Evolutionary conservation across 1,140 invertebrate species (phyloP), one percentile per base, ranked within the genome.

Genomic region (Dendrolimus punctatus): DNA sequence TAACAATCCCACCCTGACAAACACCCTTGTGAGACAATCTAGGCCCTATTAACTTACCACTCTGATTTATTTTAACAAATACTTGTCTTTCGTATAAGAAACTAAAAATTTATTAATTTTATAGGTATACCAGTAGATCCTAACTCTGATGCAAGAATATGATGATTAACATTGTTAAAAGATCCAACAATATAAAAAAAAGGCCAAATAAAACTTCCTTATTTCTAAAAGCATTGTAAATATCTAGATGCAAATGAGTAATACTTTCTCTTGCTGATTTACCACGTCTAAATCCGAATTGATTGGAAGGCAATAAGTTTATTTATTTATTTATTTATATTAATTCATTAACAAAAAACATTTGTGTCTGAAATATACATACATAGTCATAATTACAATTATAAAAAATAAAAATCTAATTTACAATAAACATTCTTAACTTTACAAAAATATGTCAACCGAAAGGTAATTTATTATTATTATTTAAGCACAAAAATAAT

Each of bases 1-100:
- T 53, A 6, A 63, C 46, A 37, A 63, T 59, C 4, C 61, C 53
- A 10, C 57, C 61, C 49, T 59, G 65, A 64, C 56, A 54, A 5
- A 58, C 46, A n/a, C 61, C 64, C 51, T 43, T 57, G 45, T 39
- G 49, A n/a, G 63, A 62, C 5, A 48, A 23, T 46, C 46, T 23
- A n/a, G 61, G 57, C 8, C 61, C 61, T 41, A 45, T 42, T 5
- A 59, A 7, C 4, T 6, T n/a, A 43, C 57, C 53, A 51, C 49
- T 36, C 43, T 23, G 23, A 23, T 23, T 23, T 23, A 23, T 23
- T 63, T 58, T 58, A 39, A 58, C 53, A 53, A 43, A 62, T 6
- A 58, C 57, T 45, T 55, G 23, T 57, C 62, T 57, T 40, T 41
- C 45, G 52, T 64, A 0, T 40, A 64, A 39, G 50, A 64, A 64